Base-by-base conservation (phyloP, 2,113 vertebrate species). In the Zapornia atra region DNA sequence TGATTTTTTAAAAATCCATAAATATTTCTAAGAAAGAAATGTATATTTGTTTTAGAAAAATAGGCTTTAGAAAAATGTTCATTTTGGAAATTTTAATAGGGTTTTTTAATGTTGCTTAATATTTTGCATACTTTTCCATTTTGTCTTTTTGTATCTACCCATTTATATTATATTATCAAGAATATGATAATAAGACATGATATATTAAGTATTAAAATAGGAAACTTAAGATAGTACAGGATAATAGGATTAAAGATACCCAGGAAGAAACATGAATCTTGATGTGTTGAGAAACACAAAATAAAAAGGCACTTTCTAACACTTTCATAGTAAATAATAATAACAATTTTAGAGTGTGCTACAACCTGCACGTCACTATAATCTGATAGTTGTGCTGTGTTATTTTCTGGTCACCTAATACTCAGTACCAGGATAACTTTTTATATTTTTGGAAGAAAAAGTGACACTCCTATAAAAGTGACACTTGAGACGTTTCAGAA, bases 1-100 rank as follows among this genome's bases (percentile, higher is more conserved):
- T 48, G 1, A 6, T 20, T 76, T 60, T 60, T 65, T 7, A 1
- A 16, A 76, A 40, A 17, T 0, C 1, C 21, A 6, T 11, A 29
- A 46, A 44, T 18, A 61, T 65, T 72, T 65, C n/a, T 51, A 80
- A 51, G 17, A 8, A 36, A 77, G 79, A 77, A 34, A 20, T 0
- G 1, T 40, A 1, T 33, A 57, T 36, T n/a, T 72, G 3, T 44
- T 84, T 61, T 46, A 87, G 10, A 63, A 70, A 91, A 73, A 7
- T 6, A 1, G 22, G 6, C 8, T 69, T 50, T 56, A n/a, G 26
- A 53, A 70, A 71, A 86, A 12, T 0, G 3, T 53, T 53, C 1
- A 14, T 59, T 80, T 85, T 72, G 4, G 5, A 82, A 64, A 85
- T 51, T 31, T 78, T 75, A 66, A 10, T 19, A 54, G 6, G 11